phyloP scores from a whole-genome alignment of 1,140 invertebrate species.

The Eriocheir sinensis region DNA sequence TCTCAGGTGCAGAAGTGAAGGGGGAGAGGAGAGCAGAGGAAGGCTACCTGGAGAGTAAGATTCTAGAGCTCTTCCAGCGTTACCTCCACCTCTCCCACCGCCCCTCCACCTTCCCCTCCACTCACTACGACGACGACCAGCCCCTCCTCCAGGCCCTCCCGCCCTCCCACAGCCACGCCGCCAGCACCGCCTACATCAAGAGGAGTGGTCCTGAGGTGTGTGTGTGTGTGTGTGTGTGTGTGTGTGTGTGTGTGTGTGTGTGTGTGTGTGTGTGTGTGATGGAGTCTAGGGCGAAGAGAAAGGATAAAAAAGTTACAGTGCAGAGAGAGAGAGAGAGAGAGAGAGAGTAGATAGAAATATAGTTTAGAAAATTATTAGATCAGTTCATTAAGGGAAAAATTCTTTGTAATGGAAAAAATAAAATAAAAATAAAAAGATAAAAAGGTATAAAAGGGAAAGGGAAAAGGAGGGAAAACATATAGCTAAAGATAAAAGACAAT shows the following conservation, averaged over 20 bases:
- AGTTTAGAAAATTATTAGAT: too few species aligned
- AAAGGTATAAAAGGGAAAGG: too few species aligned
- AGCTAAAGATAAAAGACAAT: too few species aligned
- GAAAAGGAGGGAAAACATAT: too few species aligned
- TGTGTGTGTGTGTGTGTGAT: too few species aligned
- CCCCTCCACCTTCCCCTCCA: background rate
- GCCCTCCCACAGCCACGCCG: background rate
- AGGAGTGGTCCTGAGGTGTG: background rate
- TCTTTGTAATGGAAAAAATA: too few species aligned
- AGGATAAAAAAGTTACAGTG: too few species aligned
- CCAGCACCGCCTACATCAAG: background rate
- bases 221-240: too few species aligned
- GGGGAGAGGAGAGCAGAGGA: background rate
- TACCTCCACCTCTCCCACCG: background rate
- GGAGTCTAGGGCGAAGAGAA: too few species aligned
- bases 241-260: too few species aligned
- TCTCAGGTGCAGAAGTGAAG: background rate
- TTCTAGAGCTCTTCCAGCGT: background rate
- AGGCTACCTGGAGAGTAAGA: background rate
- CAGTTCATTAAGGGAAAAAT: background rate
- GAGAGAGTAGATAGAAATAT: background rate
- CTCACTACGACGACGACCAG: background rate
- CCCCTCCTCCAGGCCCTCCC: background rate
- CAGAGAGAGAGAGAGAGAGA: constrained; percentile 13
- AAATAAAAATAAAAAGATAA: too few species aligned